These are phyloP conservation scores for Agonopterix heracliana DNA, from an alignment of 2,888 invertebrate genomes.

Conservation along the genomic window DNA sequence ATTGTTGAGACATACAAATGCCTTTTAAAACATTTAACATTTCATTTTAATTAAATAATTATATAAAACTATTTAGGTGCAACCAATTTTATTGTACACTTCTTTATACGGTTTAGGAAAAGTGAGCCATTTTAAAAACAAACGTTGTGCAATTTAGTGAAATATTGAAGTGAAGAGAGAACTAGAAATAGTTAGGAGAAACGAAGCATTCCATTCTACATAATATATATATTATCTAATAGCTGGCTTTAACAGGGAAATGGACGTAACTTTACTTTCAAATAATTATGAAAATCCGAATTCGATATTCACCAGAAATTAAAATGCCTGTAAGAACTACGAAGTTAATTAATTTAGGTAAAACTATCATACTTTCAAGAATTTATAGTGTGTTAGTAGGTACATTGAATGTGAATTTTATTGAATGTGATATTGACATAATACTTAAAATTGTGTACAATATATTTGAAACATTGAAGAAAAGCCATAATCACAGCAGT, in stretches of 20 bases:
- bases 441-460: constrained; percentile 28
- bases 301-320: constrained; percentile 31
- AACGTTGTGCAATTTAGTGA: constrained; percentile 73
- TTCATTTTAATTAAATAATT: constrained; percentile 36
- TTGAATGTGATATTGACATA: constrained; percentile 34
- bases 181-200: constrained; percentile 70
- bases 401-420: constrained; percentile 42
- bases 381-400: constrained; percentile 36
- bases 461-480: constrained; percentile 19
- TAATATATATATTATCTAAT: constrained; percentile 60
- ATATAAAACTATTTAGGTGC: constrained; percentile 58
- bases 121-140: constrained; percentile 76
- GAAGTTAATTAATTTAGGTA: constrained; percentile 22
- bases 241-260: constrained; percentile 76
- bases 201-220: constrained; percentile 75
- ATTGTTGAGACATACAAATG: constrained; percentile 26
- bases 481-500: constrained; percentile 24
- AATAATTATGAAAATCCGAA: constrained; percentile 36
- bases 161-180: constrained; percentile 68
- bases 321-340: constrained; percentile 41
- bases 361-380: constrained; percentile 14
- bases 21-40: constrained; percentile 36
- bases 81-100: constrained; percentile 42
- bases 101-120: constrained; percentile 55
- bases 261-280: constrained; percentile 59